phyloP scores from a whole-genome alignment of 2,797 vertebrate species.

The Enteromius mattozi region DNA sequence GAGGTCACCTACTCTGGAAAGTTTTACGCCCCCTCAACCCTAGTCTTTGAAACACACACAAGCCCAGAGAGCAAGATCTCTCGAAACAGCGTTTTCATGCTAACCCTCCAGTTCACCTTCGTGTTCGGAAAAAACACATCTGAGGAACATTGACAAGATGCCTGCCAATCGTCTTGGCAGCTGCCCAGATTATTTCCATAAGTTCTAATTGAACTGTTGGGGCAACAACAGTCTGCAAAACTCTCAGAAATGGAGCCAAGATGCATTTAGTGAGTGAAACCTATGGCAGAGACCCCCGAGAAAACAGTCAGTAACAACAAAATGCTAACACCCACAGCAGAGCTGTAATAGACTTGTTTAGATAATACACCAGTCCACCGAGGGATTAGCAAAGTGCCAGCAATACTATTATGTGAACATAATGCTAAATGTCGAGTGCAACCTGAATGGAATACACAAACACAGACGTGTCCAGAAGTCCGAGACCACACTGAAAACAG shows the following conservation, averaged over 20 bases:
- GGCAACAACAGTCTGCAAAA: slow-evolving; percentile 57
- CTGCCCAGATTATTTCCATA: slow-evolving; percentile 60
- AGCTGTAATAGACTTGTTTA: slow-evolving; percentile 38
- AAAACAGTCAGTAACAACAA: slow-evolving; percentile 10
- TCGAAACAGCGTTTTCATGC: neutral
- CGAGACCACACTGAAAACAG: neutral
- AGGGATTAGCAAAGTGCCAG: slow-evolving; percentile 32
- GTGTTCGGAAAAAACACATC: slow-evolving; percentile 22
- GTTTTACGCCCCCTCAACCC: neutral
- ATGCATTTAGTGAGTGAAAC: slow-evolving; percentile 50
- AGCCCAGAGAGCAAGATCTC: slow-evolving; percentile 3
- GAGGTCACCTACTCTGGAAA: slow-evolving; percentile 19
- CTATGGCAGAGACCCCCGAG: slow-evolving; percentile 39
- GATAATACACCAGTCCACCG: slow-evolving; percentile 6
- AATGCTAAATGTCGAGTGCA: slow-evolving; percentile 23
- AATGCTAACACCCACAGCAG: slow-evolving; percentile 22
- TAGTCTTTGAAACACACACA: neutral
- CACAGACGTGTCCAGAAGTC: neutral
- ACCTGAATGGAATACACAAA: slow-evolving; percentile 16
- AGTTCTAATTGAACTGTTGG: slow-evolving; percentile 65
- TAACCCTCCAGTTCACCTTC: slow-evolving; percentile 13
- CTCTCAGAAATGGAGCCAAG: slow-evolving; percentile 62
- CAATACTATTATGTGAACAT: slow-evolving; percentile 21
- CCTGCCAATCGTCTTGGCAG: slow-evolving; percentile 67
- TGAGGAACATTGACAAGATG: slow-evolving; percentile 16